phyloP scores from a whole-genome alignment of 2,113 vertebrate species.

The Microcebus ravelobensis region DNA sequence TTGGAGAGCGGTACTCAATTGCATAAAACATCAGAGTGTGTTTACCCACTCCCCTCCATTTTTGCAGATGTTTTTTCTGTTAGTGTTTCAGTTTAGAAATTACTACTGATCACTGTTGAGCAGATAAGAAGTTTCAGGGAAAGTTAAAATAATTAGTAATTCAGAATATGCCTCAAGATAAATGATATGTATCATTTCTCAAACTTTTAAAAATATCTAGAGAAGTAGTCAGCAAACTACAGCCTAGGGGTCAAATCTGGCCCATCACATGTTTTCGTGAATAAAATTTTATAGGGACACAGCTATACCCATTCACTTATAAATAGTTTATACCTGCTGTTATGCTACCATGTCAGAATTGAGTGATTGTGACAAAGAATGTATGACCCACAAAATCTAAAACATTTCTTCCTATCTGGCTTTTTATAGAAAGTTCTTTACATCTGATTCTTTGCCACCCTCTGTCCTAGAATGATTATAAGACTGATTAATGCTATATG shows the following conservation, averaged over 20 bases:
- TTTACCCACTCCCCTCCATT: constrained; percentile 20
- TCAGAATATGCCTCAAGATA: not conserved
- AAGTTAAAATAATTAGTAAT: not conserved
- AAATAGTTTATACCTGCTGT: not conserved
- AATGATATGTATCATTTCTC: not conserved
- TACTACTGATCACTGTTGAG: not conserved
- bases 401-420: not conserved
- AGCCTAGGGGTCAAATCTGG: not conserved
- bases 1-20: not conserved
- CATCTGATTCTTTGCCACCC: not conserved
- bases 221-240: not conserved
- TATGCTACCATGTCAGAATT: not conserved
- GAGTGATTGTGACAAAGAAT: not conserved
- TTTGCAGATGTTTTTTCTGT: constrained; percentile 1
- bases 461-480: constrained; percentile 3
- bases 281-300: not conserved
- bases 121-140: not conserved
- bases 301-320: not conserved
- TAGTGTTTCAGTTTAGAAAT: not conserved
- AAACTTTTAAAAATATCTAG: not conserved
- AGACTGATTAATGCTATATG: not conserved
- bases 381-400: not conserved
- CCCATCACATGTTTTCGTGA: not conserved
- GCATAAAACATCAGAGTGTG: not conserved
- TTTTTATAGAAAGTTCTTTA: not conserved